Evolutionary conservation across 2,113 vertebrate species (phyloP).

Genomic region (Falcunculus frontatus): DNA sequence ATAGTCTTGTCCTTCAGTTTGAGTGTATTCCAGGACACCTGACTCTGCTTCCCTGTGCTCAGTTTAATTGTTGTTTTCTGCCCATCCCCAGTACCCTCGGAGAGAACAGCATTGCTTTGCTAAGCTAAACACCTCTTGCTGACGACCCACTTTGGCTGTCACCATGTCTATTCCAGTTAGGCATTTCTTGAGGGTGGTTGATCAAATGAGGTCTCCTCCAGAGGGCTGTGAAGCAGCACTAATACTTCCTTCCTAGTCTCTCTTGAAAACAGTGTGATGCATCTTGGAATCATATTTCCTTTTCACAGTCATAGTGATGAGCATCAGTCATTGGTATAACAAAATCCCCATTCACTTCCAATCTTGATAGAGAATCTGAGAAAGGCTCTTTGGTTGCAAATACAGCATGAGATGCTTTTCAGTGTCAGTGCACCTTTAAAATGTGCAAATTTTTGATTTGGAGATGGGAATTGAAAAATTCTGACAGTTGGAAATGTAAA

Average conservation of each 20-base stretch:
- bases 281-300: neutral
- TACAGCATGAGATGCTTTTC: neutral
- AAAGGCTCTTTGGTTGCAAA: neutral
- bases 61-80: neutral
- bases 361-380: neutral
- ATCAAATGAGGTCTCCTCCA: neutral
- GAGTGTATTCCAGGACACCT: neutral
- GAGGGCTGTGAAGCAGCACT: neutral
- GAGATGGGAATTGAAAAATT: neutral
- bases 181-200: neutral
- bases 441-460: neutral
- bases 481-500: neutral
- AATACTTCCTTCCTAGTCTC: neutral
- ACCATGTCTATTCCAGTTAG: neutral
- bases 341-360: rapidly evolving
- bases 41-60: neutral
- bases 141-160: neutral
- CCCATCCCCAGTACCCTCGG: neutral
- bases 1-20: neutral
- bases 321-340: neutral
- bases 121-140: neutral
- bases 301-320: neutral
- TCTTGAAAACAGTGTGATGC: neutral
- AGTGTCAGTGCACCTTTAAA: neutral
- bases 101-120: neutral